phyloP scores from a whole-genome alignment of 1,140 invertebrate species.

The Aplysia californica region DNA sequence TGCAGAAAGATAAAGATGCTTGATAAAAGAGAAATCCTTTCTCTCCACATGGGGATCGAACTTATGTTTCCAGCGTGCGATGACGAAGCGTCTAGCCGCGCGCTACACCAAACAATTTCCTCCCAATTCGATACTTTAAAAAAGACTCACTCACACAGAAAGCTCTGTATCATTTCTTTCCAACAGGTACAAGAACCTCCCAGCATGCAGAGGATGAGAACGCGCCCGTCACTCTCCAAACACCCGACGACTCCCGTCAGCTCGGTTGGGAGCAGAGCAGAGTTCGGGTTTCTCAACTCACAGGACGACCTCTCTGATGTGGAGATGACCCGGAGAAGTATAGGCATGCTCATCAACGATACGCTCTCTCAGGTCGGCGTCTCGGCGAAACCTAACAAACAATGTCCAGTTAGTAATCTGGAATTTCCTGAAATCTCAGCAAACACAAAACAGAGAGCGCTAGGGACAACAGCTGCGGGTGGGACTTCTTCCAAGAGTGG shows the following conservation, averaged over 20 bases:
- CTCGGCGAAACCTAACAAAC: not conserved
- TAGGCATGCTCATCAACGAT: conserved; percentile 2
- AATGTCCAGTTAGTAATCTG: not conserved
- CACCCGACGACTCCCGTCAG: conserved; percentile 19
- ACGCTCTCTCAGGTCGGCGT: not conserved
- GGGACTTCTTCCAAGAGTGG: not conserved
- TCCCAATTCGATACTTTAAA: too few relatives aligned
- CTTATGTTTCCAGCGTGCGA: too few relatives aligned
- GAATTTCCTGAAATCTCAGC: not conserved
- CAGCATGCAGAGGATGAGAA: not conserved
- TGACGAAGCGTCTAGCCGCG: too few relatives aligned
- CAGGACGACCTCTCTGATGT: conserved; percentile 2
- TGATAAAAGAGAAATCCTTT: too few relatives aligned
- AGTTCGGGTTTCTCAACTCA: conserved; percentile 7
- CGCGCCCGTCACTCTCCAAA: not conserved
- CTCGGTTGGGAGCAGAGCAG: not conserved
- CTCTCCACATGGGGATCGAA: too few relatives aligned
- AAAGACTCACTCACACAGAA: too few relatives aligned
- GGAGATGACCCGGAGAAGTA: conserved; percentile 13
- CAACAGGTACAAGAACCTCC: not conserved
- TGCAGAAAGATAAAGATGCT: too few relatives aligned
- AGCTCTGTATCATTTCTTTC: too few relatives aligned
- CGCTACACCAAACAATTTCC: too few relatives aligned
- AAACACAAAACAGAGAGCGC: not conserved
- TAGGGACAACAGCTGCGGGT: not conserved